Conservation (phyloP, 1,140 invertebrate species). For the Dendrolimus kikuchii region DNA sequence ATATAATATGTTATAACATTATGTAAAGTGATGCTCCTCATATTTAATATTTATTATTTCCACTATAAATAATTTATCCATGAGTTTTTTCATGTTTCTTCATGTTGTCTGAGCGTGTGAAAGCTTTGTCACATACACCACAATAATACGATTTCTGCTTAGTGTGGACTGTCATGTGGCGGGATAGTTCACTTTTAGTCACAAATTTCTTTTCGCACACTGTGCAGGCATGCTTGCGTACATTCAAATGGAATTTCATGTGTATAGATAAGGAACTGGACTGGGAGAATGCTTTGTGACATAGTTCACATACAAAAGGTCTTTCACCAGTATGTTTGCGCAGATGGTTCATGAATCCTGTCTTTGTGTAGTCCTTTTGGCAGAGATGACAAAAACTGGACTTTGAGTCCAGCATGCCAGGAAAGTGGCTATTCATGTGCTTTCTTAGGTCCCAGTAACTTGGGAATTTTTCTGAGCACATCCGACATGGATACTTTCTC, state of each 20-base stretch:
- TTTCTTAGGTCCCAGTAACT: slow-evolving; percentile 70
- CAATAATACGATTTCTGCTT: slow-evolving; percentile 76
- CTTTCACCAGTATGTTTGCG: slow-evolving; percentile 91
- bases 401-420: slow-evolving; percentile 69
- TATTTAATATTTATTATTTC: background rate
- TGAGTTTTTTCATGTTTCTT: slow-evolving; percentile 73
- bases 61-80: slow-evolving; percentile 34
- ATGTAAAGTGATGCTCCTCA: slow-evolving; percentile 4
- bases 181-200: slow-evolving; percentile 74
- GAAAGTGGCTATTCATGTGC: slow-evolving; percentile 69
- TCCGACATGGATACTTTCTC: slow-evolving; percentile 68
- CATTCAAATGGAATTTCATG: slow-evolving; percentile 77
- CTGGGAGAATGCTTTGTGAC: slow-evolving; percentile 75
- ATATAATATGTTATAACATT: slow-evolving; percentile 2
- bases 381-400: slow-evolving; percentile 71
- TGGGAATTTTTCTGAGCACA: slow-evolving; percentile 67
- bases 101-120: slow-evolving; percentile 71
- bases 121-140: slow-evolving; percentile 73
- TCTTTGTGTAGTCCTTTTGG: slow-evolving; percentile 71
- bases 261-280: slow-evolving; percentile 75
- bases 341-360: slow-evolving; percentile 78
- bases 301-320: slow-evolving; percentile 78
- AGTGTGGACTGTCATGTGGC: slow-evolving; percentile 75
- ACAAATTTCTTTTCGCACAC: slow-evolving; percentile 76
- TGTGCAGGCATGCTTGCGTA: slow-evolving; percentile 69